phyloP scores from a whole-genome alignment of 1,140 invertebrate species.

The Hermatobates lingyangjiaoensis region DNA sequence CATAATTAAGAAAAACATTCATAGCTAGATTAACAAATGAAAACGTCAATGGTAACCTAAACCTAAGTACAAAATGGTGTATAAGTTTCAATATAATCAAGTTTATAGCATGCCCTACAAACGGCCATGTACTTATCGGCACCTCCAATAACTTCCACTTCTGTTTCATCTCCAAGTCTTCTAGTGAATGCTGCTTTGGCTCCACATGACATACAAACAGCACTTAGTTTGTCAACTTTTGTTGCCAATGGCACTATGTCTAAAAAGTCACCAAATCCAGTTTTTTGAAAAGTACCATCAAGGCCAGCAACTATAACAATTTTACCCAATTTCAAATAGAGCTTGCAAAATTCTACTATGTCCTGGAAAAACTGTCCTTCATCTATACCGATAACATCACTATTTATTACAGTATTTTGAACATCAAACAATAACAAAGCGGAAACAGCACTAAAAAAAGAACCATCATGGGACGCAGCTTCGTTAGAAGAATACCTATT shows the following conservation, averaged over 20 bases:
- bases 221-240: conserved; percentile 37
- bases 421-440: conserved; percentile 22
- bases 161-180: conserved; percentile 27
- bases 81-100: conserved; percentile 9
- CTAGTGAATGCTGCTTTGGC: conserved; percentile 38
- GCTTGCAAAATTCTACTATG: conserved; percentile 34
- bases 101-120: conserved; percentile 32
- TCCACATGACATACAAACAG: conserved; percentile 40
- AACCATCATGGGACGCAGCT: conserved; percentile 38
- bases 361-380: conserved; percentile 45
- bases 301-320: conserved; percentile 41
- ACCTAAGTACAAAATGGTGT: no score
- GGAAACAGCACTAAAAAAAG: conserved; percentile 29
- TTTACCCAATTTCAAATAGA: conserved; percentile 38
- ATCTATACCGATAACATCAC: conserved; percentile 42
- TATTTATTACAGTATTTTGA: conserved; percentile 16
- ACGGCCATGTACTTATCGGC: conserved; percentile 40
- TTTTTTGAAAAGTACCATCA: conserved; percentile 39
- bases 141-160: conserved; percentile 39
- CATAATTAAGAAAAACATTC: no score
- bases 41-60: no score
- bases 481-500: conserved; percentile 28
- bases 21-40: no score
- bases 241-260: conserved; percentile 39
- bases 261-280: conserved; percentile 36